Percentiles rank a stretch among this genome's conserved stretches.
phyloP scores from a whole-genome alignment of 2,888 invertebrate species.

The Macrophya alboannulata region DNA sequence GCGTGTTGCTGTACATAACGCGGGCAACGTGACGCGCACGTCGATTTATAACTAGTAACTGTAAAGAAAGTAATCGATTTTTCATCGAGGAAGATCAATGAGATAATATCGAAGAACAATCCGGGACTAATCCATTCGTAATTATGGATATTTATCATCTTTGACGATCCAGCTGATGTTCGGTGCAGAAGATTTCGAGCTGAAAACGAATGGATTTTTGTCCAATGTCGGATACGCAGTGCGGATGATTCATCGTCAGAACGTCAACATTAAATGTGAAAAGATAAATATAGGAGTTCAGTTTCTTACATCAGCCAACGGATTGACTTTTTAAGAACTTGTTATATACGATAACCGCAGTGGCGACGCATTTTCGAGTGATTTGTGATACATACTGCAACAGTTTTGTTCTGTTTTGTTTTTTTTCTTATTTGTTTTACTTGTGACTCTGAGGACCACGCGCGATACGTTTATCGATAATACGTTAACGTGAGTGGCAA shows the following conservation, averaged over 20 bases:
- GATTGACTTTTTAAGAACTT: background rate
- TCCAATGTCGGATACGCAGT: too few species aligned
- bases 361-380: background rate
- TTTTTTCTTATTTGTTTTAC: too few species aligned
- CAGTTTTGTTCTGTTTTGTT: too few species aligned
- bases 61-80: background rate
- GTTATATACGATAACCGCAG: background rate
- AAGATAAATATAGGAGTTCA: background rate
- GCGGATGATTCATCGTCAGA: too few species aligned
- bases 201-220: too few species aligned
- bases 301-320: background rate
- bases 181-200: too few species aligned
- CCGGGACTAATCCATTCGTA: too few species aligned
- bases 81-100: background rate
- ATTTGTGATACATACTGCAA: background rate
- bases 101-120: background rate
- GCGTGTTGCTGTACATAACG: slow-evolving; percentile 49
- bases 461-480: background rate
- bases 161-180: too few species aligned
- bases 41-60: background rate
- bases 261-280: too few species aligned
- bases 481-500: background rate
- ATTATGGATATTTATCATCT: too few species aligned
- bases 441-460: background rate
- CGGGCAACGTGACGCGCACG: slow-evolving; percentile 50